A percentile compares a stretch with the other conserved stretches of the same genome.
Evolutionary conservation across 2,797 vertebrate species (phyloP).

Genomic region (Ficedula albicollis): DNA sequence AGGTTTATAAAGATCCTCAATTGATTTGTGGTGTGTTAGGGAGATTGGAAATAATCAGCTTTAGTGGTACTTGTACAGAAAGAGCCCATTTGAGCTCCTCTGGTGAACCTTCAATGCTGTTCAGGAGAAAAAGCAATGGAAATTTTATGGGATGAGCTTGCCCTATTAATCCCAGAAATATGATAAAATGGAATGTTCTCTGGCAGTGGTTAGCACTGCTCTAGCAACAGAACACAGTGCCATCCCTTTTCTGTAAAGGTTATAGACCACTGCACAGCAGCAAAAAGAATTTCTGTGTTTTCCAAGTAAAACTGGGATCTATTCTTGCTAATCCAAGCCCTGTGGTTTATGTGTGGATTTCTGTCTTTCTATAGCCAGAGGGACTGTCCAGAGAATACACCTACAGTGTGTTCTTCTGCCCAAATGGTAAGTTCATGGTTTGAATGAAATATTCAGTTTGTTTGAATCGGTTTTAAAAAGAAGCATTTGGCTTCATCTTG

Average conservation of each 20-base stretch:
- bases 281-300: not conserved
- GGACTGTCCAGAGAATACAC: slow-evolving; percentile 90
- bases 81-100: not conserved
- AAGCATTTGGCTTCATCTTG: not conserved
- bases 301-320: not conserved
- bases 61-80: not conserved
- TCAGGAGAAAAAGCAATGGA: not conserved
- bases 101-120: not conserved
- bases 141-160: not conserved
- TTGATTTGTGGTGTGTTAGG: not conserved
- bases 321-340: not conserved
- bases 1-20: not conserved
- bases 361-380: slow-evolving; percentile 82
- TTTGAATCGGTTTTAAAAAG: not conserved
- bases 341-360: slow-evolving; percentile 8
- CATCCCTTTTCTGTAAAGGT: not conserved
- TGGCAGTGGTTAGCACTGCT: not conserved
- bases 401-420: slow-evolving; percentile 95
- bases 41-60: not conserved
- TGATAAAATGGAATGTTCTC: not conserved
- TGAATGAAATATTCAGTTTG: not conserved
- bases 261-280: not conserved
- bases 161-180: not conserved
- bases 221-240: not conserved
- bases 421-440: slow-evolving; percentile 83